A percentile compares a stretch with the other conserved stretches of the same genome.
These are phyloP conservation scores for Drosophila neonasuta DNA, from an alignment of 2,888 invertebrate genomes.

Conservation along the genomic window DNA sequence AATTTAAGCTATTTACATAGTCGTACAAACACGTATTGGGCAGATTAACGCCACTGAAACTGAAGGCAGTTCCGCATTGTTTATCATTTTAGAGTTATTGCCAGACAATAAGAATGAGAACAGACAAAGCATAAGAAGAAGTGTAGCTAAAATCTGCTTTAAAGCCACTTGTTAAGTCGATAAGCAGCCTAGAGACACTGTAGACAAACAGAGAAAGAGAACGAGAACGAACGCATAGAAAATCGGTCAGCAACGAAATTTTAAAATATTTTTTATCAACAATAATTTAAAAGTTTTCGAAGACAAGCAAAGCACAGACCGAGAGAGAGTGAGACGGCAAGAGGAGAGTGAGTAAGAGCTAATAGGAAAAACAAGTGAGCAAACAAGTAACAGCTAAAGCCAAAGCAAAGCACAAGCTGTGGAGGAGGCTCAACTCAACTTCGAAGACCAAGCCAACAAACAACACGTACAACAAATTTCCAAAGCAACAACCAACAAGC, in stretches of 20 bases:
- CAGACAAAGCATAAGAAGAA: conserved; percentile 26
- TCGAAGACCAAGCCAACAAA: conserved; percentile 35
- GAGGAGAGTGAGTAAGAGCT: conserved; percentile 13
- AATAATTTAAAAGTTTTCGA: conserved; percentile 74
- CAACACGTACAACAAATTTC: conserved; percentile 23
- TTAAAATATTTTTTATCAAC: conserved; percentile 74
- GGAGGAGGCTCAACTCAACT: conserved; percentile 46
- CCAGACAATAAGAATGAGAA: conserved; percentile 11
- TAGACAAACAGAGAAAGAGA: conserved; percentile 4
- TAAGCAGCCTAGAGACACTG: conserved; percentile 43
- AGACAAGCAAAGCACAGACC: conserved; percentile 37
- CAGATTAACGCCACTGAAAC: conserved; percentile 41
- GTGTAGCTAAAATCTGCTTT: conserved; percentile 10
- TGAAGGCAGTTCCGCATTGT: conserved; percentile 42
- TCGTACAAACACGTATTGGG: conserved; percentile 29
- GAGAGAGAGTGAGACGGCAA: conserved; percentile 2
- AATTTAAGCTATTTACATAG: conserved; percentile 57
- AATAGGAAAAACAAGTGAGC: conserved; percentile 32
- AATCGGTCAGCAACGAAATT: conserved; percentile 37
- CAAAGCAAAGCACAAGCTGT: conserved; percentile 24
- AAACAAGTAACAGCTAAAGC: conserved; percentile 37
- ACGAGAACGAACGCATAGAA: neutral
- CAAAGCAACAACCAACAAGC: conserved; percentile 14
- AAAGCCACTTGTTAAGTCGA: conserved; percentile 45
- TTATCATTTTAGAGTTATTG: conserved; percentile 36